These are phyloP conservation scores for Mixornis gularis DNA, from an alignment of 2,113 vertebrate species.

Conservation along the genomic window DNA sequence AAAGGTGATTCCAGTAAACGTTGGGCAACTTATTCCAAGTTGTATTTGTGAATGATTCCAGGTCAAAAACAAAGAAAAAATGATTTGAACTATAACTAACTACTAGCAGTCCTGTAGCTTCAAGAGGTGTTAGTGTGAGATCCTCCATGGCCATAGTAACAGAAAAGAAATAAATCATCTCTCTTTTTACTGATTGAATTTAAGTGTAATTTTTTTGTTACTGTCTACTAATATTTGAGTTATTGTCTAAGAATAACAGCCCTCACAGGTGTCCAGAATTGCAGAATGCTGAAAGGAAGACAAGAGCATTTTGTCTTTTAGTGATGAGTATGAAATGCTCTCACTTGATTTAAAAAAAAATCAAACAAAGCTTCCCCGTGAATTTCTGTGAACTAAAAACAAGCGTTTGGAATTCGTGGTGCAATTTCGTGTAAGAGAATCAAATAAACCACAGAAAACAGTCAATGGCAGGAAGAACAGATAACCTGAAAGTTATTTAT, in stretches of 20 bases:
- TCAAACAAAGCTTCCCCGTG: neutral
- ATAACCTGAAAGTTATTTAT: neutral
- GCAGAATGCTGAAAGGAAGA: neutral
- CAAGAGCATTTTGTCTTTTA: neutral
- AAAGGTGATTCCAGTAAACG: neutral
- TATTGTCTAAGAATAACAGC: neutral
- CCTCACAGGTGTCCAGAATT: neutral
- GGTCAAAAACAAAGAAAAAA: neutral
- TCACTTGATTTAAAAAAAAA: neutral
- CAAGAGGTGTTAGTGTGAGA: neutral
- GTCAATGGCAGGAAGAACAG: neutral
- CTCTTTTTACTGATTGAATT: neutral
- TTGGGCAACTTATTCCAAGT: neutral
- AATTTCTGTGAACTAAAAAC: neutral
- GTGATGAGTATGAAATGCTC: neutral
- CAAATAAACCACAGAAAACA: neutral
- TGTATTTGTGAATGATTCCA: neutral
- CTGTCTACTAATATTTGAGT: neutral
- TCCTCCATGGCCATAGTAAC: neutral
- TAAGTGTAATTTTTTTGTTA: neutral
- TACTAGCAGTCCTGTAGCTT: neutral
- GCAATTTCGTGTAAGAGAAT: neutral
- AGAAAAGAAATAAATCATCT: neutral
- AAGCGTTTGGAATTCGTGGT: neutral
- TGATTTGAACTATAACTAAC: neutral